These are phyloP conservation scores for Eublepharis macularius DNA, from an alignment of 2,113 vertebrate species.

Conservation along the genomic window DNA sequence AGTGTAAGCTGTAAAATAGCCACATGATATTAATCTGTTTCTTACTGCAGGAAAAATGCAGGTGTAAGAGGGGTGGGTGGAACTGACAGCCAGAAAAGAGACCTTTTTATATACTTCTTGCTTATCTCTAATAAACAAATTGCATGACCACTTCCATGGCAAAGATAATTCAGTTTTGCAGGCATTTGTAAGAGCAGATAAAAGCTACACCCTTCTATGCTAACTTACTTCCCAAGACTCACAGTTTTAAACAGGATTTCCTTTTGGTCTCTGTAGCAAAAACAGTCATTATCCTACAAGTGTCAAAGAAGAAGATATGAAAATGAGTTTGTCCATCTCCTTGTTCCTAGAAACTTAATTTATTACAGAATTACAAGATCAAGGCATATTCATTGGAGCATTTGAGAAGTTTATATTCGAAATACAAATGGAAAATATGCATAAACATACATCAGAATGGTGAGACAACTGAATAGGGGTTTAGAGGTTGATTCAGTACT, in stretches of 20 bases:
- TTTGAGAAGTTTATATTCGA: not conserved
- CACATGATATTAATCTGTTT: not conserved
- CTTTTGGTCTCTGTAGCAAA: slow-evolving; percentile 20
- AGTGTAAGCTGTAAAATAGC: slow-evolving; percentile 30
- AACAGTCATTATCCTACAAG: not conserved
- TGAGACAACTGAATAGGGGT: not conserved
- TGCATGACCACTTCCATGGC: slow-evolving; percentile 6
- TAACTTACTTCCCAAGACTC: not conserved
- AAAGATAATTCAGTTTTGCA: slow-evolving; percentile 14
- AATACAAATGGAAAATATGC: not conserved
- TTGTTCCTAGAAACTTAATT: not conserved
- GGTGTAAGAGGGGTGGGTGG: not conserved
- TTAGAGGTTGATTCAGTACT: not conserved
- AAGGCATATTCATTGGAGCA: not conserved
- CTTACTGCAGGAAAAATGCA: not conserved
- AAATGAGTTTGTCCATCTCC: not conserved
- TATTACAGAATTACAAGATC: slow-evolving; percentile 5
- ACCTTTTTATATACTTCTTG: not conserved
- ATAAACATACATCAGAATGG: not conserved
- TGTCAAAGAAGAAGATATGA: not conserved
- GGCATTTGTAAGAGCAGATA: not conserved
- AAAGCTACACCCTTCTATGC: not conserved
- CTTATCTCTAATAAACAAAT: slow-evolving; percentile 31
- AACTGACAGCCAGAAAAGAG: not conserved
- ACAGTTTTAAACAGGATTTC: slow-evolving; percentile 6